Conservation (phyloP, 1,140 invertebrate genomes). For the Sycophila sp. region DNA sequence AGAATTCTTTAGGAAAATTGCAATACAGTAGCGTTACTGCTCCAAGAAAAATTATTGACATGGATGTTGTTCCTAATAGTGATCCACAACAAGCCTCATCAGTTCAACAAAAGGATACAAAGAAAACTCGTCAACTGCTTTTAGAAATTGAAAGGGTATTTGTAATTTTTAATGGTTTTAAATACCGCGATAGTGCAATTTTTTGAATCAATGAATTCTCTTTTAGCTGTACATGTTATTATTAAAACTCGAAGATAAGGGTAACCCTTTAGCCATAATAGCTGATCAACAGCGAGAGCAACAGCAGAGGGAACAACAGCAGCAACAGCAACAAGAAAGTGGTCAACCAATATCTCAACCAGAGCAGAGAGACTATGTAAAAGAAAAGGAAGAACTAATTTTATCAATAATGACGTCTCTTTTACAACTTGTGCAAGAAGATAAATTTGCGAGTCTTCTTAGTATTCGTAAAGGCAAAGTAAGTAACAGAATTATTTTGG, state of each 20-base stretch:
- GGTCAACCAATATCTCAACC: conserved; percentile 6
- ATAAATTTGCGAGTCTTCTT: conserved; percentile 74
- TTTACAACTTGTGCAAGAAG: conserved; percentile 68
- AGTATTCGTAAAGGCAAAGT: conserved; percentile 81
- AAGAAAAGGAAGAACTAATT: conserved; percentile 38
- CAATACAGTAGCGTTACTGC: conserved; percentile 91
- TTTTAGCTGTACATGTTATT: conserved; percentile 72
- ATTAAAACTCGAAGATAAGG: conserved; percentile 78
- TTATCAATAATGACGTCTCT: conserved; percentile 51
- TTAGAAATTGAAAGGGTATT: conserved; percentile 81
- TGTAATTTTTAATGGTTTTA: conserved; percentile 16
- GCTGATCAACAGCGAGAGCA: conserved; percentile 69
- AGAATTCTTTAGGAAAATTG: conserved; percentile 90
- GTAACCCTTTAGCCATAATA: conserved; percentile 76
- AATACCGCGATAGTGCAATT: neutral
- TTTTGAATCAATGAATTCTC: neutral
- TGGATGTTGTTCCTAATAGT: conserved; percentile 78
- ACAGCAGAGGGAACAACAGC: conserved; percentile 57
- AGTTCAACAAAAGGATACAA: conserved; percentile 65
- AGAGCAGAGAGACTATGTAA: conserved; percentile 16
- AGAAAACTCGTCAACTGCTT: conserved; percentile 79
- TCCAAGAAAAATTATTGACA: conserved; percentile 92
- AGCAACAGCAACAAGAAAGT: conserved; percentile 36
- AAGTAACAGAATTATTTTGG: too few relatives aligned
- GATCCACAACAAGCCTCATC: conserved; percentile 64